These are phyloP conservation scores for Pteria penguin DNA, from an alignment of 2,888 invertebrate species.

Conservation along the genomic window DNA sequence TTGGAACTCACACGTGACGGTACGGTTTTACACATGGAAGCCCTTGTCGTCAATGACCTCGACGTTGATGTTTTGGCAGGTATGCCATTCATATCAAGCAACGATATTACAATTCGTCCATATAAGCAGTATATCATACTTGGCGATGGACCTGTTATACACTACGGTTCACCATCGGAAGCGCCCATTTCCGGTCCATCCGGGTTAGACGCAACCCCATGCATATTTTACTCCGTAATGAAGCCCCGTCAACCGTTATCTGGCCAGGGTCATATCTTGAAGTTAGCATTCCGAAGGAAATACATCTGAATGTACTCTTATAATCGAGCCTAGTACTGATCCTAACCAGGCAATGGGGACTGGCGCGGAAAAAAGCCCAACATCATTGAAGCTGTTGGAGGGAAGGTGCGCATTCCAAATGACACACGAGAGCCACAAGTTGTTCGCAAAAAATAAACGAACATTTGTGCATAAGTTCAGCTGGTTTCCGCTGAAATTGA, in stretches of 20 bases:
- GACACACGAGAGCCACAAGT: constrained; percentile 32
- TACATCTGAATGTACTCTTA: constrained; percentile 9
- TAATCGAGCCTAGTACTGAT: constrained; percentile 6
- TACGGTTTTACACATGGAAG: background rate
- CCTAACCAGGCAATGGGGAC: too few relatives aligned
- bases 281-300: constrained; percentile 9
- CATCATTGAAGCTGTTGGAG: constrained; percentile 34
- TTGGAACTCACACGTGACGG: background rate
- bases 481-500: background rate
- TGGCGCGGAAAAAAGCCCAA: constrained; percentile 19
- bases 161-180: constrained; percentile 2
- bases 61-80: constrained; percentile 31
- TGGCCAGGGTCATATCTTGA: constrained; percentile 34
- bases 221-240: background rate
- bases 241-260: constrained; percentile 26
- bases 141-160: constrained; percentile 1
- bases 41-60: constrained; percentile 10
- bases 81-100: constrained; percentile 46
- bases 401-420: constrained; percentile 42
- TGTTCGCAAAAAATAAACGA: constrained; percentile 32
- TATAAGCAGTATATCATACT: constrained; percentile 34
- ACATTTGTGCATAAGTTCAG: constrained; percentile 41
- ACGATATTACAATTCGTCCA: constrained; percentile 47
- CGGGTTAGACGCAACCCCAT: constrained; percentile 15
- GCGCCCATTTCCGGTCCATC: too few relatives aligned